Base-by-base conservation (phyloP, 2,113 vertebrate genomes). In the Macrotis lagotis region DNA sequence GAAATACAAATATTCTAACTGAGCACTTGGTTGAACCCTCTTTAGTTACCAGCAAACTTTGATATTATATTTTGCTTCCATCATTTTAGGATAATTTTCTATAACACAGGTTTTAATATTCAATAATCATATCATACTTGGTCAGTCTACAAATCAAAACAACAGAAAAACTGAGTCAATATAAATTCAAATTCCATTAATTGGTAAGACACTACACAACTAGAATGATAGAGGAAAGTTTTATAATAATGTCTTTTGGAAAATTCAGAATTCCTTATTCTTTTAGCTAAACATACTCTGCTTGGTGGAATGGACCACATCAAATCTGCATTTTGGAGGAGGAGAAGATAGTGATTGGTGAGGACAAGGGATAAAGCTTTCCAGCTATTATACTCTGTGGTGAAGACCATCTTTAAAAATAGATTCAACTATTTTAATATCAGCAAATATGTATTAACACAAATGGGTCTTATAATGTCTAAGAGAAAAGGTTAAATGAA, bases 1-100 rank as follows among this genome's bases (percentile, higher is more conserved):
- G 98, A 98, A 98, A 97, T 96, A 98, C 97, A 98, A 98, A 98
- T 97, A 97, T 98, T 97, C 97, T 97, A 96, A 98, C 96, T 94
- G 97, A 98, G 97, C 94, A 97, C 95, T 97, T 98, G 98, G 93
- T 92, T 95, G 92, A 95, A 89, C 83, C 95, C 50, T 31, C 95
- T 97, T 98, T 98, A 97, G 97, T 98, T 98, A 98, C 96, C 96
- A 98, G 96, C n/a, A 90, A 96, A 94, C 96, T 97, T 98, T 97
- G 94, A 96, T 94, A 96, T 66, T 97, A 92, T 91, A 95, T 97
- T 98, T 98, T 97, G 92, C 97, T 95, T 97, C 96, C 91, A n/a
- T 96, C 97, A 98, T 98, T 98, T 96, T 98, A 98, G 97, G 92
- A 93, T 96, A 95, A 83, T 98, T 98, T 98, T 98, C 94, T 97